phyloP scores from a whole-genome alignment of 2,888 invertebrate genomes.

The Cremastinae sp. region DNA sequence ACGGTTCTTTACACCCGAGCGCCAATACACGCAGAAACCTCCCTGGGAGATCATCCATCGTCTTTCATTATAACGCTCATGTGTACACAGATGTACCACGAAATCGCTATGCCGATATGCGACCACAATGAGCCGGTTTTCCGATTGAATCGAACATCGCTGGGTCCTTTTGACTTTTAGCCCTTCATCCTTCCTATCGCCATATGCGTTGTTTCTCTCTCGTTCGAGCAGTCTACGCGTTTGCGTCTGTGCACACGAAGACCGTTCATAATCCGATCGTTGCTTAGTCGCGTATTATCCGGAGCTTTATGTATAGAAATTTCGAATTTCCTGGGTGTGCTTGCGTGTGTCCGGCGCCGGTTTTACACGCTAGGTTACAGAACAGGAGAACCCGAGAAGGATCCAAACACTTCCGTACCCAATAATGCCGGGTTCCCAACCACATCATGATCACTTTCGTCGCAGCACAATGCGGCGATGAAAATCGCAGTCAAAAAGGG shows the following conservation, averaged over 20 bases:
- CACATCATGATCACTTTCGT: slow-evolving; percentile 9
- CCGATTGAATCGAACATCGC: not conserved
- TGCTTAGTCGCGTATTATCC: slow-evolving; percentile 64
- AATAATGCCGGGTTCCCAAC: slow-evolving; percentile 32
- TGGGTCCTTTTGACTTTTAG: slow-evolving; percentile 20
- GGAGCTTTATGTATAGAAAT: slow-evolving; percentile 70
- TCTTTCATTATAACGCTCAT: slow-evolving; percentile 19
- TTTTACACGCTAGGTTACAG: slow-evolving; percentile 68
- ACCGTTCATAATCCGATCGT: slow-evolving; percentile 62
- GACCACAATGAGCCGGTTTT: not conserved
- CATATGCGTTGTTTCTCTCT: not conserved
- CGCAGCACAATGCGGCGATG: not conserved
- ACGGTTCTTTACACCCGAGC: slow-evolving; percentile 14
- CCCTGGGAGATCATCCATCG: slow-evolving; percentile 20
- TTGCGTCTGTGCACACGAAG: not conserved
- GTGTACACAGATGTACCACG: not conserved
- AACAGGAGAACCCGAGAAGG: slow-evolving; percentile 35
- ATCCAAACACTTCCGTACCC: slow-evolving; percentile 20
- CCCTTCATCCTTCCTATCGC: not conserved
- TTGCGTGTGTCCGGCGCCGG: slow-evolving; percentile 69
- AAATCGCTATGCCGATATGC: slow-evolving; percentile 5
- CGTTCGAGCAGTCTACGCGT: not conserved
- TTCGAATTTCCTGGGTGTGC: slow-evolving; percentile 71
- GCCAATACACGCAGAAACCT: slow-evolving; percentile 18
- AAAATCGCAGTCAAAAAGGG: slow-evolving; percentile 9